Base-by-base conservation (phyloP, 2,888 invertebrate species). In the Laothoe populi region DNA sequence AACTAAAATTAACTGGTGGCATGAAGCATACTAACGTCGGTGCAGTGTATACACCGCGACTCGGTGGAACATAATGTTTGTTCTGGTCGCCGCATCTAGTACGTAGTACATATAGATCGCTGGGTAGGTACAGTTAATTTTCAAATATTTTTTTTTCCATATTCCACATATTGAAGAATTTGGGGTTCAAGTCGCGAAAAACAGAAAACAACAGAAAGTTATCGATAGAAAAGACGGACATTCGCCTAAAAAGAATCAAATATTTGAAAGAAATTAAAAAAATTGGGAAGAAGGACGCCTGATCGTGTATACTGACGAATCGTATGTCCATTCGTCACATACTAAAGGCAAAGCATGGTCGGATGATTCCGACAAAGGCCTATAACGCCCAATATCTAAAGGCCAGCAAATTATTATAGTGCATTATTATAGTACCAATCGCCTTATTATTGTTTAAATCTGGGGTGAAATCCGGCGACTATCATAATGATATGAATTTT, bases 301-400 rank as follows among this genome's bases (percentile, higher is more conserved):
- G 8, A 71, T 72, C 5, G 23, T 75, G n/a, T 69, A 69, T 23
- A 70, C 69, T 0, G 72, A 72, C 21, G 70, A 74, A 60, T 70
- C 68, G 1, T 72, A 73, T 53, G 69, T 71, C n/a, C 64, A 74
- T 64, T 66, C 68, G 11, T 63, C 70, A 0, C 68, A 73, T 57
- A 59, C 72, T 4, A 61, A 26, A 31, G 24, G 42, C 21, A 58
- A 64, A 42, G 60, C 63, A 16, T 65, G 64, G 68, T 58, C 62
- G 31, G 66, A 66, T 42, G 62, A 31, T 35, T 48, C 57, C 23
- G 24, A 58, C 13, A 45, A 66, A 64, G 63, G 71, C 58, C 16
- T 65, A 24, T 66, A 64, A 62, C 65, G 66, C 61, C 67, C 57
- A 8, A 57, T 70, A 24, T 66, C 70, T 0, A 70, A 72, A 63